Evolutionary conservation across 2,797 vertebrate genomes (phyloP), one percentile per base, ranked within the genome.

Genomic region (Atherinosoma microstoma): DNA sequence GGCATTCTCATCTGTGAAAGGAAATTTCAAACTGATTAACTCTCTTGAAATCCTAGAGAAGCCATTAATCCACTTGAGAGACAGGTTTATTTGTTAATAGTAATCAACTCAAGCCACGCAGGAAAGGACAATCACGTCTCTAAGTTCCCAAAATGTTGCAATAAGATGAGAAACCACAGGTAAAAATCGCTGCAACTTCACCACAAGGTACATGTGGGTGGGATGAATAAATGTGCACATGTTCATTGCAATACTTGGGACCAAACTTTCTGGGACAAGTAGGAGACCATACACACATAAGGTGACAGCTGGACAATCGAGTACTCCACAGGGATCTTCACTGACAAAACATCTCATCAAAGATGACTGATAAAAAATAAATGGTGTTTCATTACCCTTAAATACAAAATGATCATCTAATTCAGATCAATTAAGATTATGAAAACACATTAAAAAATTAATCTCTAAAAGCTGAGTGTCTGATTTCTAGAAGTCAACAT

Each of bases 1-100:
- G 29, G 93, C 82, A 42, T 92, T 96, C 90, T 99, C 97, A 87
- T 99, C 98, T 99, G 94, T 58, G 36, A 75, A 64, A 63, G 58
- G 45, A 67, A 38, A 77, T 29, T 2, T 0, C 73, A 56, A 42
- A 16, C 24, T 10, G 58, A 65, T 40, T 65, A 0, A 70, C 13
- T 56, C 11, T 4, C 24, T 29, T 58, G 42, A 47, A 68, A 72
- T 7, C 20, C 16, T 0, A 0, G 12, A n/a, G 32, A n/a, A 69
- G 57, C 27, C 24, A 11, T 30, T 11, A 64, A 45, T 59, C 4
- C 16, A 35, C 27, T 38, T 61, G 32, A 40, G 30, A 22, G 60
- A 67, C 53, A 59, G 71, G 60, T 16, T 29, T 67, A 67, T 70
- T 79, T 76, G 84, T 76, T 88, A 75, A 79, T 3, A 80, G 12